Evolutionary conservation across 2,797 vertebrate genomes (phyloP).

Genomic region (Nyctibius grandis): DNA sequence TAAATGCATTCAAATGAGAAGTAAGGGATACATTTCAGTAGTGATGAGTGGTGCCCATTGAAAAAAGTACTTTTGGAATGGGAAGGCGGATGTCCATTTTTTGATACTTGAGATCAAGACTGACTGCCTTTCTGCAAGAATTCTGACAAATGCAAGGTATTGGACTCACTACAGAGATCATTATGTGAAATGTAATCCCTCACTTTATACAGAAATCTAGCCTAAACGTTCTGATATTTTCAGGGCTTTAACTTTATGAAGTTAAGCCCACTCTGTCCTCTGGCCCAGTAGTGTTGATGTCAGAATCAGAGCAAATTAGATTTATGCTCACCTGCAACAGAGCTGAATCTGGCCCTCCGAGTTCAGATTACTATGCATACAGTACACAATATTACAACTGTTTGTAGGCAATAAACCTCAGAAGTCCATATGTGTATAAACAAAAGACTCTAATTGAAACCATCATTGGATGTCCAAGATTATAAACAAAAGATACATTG

Average conservation of each 20-base stretch:
- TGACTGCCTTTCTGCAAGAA: not conserved
- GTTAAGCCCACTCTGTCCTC: not conserved
- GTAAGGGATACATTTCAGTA: not conserved
- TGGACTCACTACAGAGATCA: not conserved
- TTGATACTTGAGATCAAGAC: not conserved
- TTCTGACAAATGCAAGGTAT: not conserved
- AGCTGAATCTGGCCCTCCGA: not conserved
- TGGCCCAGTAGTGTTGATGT: not conserved
- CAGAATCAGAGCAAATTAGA: slow-evolving; percentile 10
- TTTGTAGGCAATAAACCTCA: slow-evolving; percentile 20
- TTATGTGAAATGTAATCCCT: slow-evolving; percentile 10
- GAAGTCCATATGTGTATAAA: slow-evolving; percentile 15
- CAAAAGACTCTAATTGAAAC: slow-evolving; percentile 34
- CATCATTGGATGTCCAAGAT: not conserved
- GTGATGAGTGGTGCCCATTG: not conserved
- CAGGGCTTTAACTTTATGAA: not conserved
- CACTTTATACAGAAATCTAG: not conserved
- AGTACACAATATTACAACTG: not conserved
- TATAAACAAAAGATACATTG: not conserved
- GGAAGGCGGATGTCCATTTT: not conserved
- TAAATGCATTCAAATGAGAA: not conserved
- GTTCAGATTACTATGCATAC: not conserved
- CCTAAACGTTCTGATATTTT: not conserved
- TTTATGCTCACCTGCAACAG: not conserved
- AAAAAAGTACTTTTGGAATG: not conserved